Base-by-base conservation (phyloP, 1,140 invertebrate genomes). In the Chrysomallon squamiferum region DNA sequence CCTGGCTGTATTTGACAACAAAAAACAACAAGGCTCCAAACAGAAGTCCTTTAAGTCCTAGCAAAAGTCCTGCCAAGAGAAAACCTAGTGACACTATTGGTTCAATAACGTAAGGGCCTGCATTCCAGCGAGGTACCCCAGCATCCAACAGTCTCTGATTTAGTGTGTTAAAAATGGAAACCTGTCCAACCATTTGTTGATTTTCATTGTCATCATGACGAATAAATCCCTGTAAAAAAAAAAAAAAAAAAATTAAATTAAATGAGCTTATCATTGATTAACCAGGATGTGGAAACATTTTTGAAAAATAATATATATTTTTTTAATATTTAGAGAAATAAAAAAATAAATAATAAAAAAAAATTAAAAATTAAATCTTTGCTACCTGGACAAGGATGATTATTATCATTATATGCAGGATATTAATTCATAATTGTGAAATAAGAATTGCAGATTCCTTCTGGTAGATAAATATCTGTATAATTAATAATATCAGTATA, bases 21-120 rank as follows among this genome's bases (percentile, higher is more conserved):
- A 68, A 56, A 71, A 77, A 80, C 45, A 80, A 56, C n/a, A 80
- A 33, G 38, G 66, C 67, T 35, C 65, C 76, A 49, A 80, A 66
- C 6, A 80, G 59, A 18, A 80, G 67, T 64, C 78, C 78, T 59
- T 59, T 66, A 29, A 80, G n/a, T 13, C 76, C 78, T 57, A 78
- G 62, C 20, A 80, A 41, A 2, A 80, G 27, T n/a, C 71, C 68
- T 18, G 78, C 74, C 11, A 77, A 22, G 6, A 77, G 33, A 59
- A 77, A 71, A 2, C 76, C 78, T 0, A 78, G 64, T 11, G 66
- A 50, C 4, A 75, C 76, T 7, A 80, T 71, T n/a, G 78, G 78
- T 59, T 80, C 78, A 29, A 80, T 63, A 7, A 64, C 65, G 32
- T 73, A 69, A 27, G 71, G 59, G 47, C 76, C 74, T 15, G 76